Conservation (phyloP, 1,140 invertebrate species). For the Trichogramma pretiosum region DNA sequence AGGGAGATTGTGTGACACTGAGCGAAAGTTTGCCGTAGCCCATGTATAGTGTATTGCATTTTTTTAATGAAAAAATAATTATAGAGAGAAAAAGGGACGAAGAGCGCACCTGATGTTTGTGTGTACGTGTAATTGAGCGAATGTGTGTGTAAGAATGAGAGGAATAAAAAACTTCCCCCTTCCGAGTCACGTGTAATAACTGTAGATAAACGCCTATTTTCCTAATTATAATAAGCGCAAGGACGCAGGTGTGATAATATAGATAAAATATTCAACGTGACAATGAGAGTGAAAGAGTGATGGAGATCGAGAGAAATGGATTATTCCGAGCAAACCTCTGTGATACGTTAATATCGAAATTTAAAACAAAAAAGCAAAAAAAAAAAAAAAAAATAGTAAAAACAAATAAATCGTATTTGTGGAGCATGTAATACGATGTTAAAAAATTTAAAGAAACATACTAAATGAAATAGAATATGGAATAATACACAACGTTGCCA, state of each 20-base stretch:
- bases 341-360: constrained; percentile 35
- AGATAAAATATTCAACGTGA: too few relatives aligned
- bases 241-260: too few relatives aligned
- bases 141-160: background rate
- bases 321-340: constrained; percentile 43
- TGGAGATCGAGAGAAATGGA: constrained; percentile 16
- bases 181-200: constrained; percentile 19
- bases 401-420: constrained; percentile 7
- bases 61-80: too few relatives aligned
- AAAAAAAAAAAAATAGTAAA: constrained; percentile 16
- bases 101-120: constrained; percentile 3
- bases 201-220: constrained; percentile 44
- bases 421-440: too few relatives aligned
- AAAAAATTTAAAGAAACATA: too few relatives aligned
- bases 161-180: too few relatives aligned
- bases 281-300: constrained; percentile 3
- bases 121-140: background rate
- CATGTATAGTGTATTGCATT: constrained; percentile 46
- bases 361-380: constrained; percentile 18
- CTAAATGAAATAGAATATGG: too few relatives aligned
- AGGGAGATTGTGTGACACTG: too few relatives aligned
- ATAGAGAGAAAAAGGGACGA: constrained; percentile 26
- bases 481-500: too few relatives aligned
- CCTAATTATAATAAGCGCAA: too few relatives aligned
- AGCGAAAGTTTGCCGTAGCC: too few relatives aligned